Evolutionary conservation across 2,797 vertebrate species (phyloP).

Genomic region (Chrysocyon brachyurus): DNA sequence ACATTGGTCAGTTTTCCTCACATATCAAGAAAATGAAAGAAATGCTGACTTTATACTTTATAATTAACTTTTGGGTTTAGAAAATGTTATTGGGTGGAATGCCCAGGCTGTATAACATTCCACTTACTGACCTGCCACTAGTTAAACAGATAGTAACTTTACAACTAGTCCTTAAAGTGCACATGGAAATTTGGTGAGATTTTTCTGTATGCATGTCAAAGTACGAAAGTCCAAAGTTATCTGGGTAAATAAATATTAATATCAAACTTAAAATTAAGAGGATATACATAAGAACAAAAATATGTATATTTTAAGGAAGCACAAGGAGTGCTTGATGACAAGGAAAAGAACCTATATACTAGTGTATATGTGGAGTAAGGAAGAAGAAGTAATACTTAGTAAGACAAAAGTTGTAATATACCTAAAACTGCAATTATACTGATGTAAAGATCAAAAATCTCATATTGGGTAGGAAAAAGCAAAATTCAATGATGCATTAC

Average conservation of each 20-base stretch:
- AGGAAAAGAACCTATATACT: not conserved
- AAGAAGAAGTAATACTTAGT: not conserved
- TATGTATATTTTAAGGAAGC: not conserved
- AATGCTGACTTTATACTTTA: not conserved
- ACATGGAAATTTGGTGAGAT: not conserved
- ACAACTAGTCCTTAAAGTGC: not conserved
- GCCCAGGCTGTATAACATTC: not conserved
- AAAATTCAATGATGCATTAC: not conserved
- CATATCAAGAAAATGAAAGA: not conserved
- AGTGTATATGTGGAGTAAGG: not conserved
- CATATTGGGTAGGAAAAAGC: not conserved
- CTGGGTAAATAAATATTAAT: not conserved
- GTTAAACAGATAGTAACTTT: not conserved
- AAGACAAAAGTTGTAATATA: not conserved
- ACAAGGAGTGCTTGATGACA: not conserved
- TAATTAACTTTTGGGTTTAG: not conserved
- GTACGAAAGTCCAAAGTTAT: not conserved
- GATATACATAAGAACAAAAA: not conserved
- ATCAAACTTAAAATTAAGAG: not conserved
- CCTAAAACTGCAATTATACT: not conserved
- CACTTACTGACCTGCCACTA: not conserved
- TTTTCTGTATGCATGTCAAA: not conserved
- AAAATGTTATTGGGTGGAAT: not conserved
- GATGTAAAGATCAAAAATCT: constrained; percentile 10
- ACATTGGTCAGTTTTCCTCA: not conserved